These are phyloP conservation scores for Neodontobutis hainanensis DNA, from an alignment of 2,113 vertebrate genomes.

Conservation along the genomic window DNA sequence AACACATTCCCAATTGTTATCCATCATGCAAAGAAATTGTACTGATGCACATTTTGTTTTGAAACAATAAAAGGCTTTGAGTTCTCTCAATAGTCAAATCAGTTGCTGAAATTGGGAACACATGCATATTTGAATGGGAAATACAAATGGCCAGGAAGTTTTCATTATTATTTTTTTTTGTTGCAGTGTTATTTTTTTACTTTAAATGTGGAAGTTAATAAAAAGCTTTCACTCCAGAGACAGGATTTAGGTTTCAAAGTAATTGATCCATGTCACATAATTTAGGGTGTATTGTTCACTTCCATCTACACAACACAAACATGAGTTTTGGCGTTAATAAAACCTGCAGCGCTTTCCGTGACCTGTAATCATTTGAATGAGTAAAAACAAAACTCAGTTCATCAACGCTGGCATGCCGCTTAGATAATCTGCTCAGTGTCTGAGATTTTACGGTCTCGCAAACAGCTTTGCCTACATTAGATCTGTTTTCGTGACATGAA, in stretches of 20 bases:
- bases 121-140: slow-evolving; percentile 30
- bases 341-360: slow-evolving; percentile 45
- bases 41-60: slow-evolving; percentile 18
- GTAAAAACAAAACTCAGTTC: slow-evolving; percentile 46
- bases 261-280: not conserved
- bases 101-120: slow-evolving; percentile 16
- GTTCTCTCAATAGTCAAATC: slow-evolving; percentile 27
- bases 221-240: slow-evolving; percentile 1
- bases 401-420: slow-evolving; percentile 56
- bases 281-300: slow-evolving; percentile 16
- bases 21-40: slow-evolving; percentile 4
- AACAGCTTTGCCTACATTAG: slow-evolving; percentile 69
- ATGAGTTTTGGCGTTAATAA: slow-evolving; percentile 3
- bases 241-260: slow-evolving; percentile 16
- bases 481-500: slow-evolving; percentile 80
- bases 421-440: slow-evolving; percentile 55
- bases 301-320: slow-evolving; percentile 16
- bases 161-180: slow-evolving; percentile 15
- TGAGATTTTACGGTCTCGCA: slow-evolving; percentile 64
- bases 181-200: slow-evolving; percentile 5
- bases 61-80: slow-evolving; percentile 8
- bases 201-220: slow-evolving; percentile 22
- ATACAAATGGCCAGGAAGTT: slow-evolving; percentile 18
- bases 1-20: slow-evolving; percentile 23
- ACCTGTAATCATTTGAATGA: slow-evolving; percentile 64